Percentiles rank a stretch among this genome's conserved stretches.
Conservation (phyloP, 1,140 invertebrate species). For the Drosophila kepulauana region DNA sequence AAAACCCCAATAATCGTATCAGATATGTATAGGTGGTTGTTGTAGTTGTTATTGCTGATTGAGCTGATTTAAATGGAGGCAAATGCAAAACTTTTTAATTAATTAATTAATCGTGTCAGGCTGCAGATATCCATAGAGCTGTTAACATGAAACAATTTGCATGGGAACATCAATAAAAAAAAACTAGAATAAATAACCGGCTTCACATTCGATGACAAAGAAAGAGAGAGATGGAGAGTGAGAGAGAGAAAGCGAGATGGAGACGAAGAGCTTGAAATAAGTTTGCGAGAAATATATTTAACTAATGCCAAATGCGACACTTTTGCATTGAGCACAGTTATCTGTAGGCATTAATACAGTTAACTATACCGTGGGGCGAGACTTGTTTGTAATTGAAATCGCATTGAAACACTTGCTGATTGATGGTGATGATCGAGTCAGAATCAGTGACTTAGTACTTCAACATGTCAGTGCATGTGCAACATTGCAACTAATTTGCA, state of each 20-base stretch:
- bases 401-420: neutral
- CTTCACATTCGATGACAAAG: constrained; percentile 24
- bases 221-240: neutral
- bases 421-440: neutral
- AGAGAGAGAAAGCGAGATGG: constrained; percentile 1
- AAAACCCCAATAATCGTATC: constrained; percentile 44
- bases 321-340: constrained; percentile 26
- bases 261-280: constrained; percentile 5
- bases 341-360: constrained; percentile 48
- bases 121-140: constrained; percentile 24
- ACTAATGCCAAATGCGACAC: constrained; percentile 13
- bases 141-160: constrained; percentile 59
- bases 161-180: constrained; percentile 43
- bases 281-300: constrained; percentile 34
- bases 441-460: constrained; percentile 14
- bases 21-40: neutral
- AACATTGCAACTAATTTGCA: neutral
- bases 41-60: neutral
- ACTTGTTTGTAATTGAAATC: constrained; percentile 16
- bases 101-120: constrained; percentile 23
- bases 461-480: neutral
- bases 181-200: constrained; percentile 40
- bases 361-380: constrained; percentile 42
- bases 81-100: constrained; percentile 28
- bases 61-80: constrained; percentile 30